Base-by-base conservation (phyloP, 2,888 invertebrate species). In the Phyllotreta striolata region DNA sequence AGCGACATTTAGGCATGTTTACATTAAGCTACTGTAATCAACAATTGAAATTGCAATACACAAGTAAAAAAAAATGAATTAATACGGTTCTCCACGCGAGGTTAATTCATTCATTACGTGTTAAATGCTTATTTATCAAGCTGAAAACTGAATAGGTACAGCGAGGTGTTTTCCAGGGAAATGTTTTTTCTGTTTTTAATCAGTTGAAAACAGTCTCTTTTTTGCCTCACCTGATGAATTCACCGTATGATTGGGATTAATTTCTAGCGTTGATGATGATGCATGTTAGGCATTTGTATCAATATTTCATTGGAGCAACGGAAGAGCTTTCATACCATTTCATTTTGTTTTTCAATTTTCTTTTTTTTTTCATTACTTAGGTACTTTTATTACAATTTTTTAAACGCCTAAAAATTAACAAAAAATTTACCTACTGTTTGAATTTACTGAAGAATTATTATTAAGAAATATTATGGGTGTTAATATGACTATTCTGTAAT, bases 71-170 rank as follows among this genome's bases (percentile, higher is more conserved):
- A 39, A 52, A 52, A 37, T 52, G 43, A 60, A 14, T 52, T 52
- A 44, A 59, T 51, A 59, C 5, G 4, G 0, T 24, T 43, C 54
- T 63, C 46, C 65, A 62, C 65, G 65, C 58, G 35, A 58, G 55
- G 43, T 44, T 65, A 58, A 65, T 65, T 55, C 62, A 65, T 62
- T 65, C 61, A 62, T 65, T 55, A 61, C 65, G 65, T 65, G 65
- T n/a, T 55, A 43, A 58, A 62, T 10, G 39, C 61, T 58, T 65
- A 62, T 65, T 62, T 49, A 65, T 65, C 65, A 65, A 46, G 14
- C 12, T 37, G 47, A 46, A 39, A 55, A 52, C 43, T 37, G 37
- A 52, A 41, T 44, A 60, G n/a, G 51, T 51, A 51, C 37, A 43
- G 14, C 38, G 51, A 14, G 52, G 38, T 43, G 52, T 60, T 52